phyloP scores from a whole-genome alignment of 1,140 invertebrate genomes.

The Nephila pilipes region DNA sequence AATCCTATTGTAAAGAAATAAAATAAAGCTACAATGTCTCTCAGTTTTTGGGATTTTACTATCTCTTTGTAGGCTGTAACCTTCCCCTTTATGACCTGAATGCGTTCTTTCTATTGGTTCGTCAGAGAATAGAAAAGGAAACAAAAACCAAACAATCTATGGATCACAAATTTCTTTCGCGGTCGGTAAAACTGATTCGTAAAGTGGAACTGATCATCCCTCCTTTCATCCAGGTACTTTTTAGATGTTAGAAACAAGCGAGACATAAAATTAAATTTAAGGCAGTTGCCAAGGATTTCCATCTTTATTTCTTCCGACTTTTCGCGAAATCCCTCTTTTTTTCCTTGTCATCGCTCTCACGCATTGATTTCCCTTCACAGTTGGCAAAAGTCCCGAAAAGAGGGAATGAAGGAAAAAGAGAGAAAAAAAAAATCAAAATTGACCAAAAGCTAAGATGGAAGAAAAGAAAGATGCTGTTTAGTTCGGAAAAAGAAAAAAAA shows the following conservation, averaged over 20 bases:
- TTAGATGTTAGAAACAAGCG: conserved; percentile 38
- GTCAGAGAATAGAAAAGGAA: not conserved
- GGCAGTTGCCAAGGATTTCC: conserved; percentile 32
- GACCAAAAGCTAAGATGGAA: not conserved
- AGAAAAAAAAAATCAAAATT: not conserved
- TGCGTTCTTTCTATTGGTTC: not conserved
- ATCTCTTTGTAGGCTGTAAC: not conserved
- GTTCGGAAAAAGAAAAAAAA: not conserved
- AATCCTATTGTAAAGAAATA: not conserved
- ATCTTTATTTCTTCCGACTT: not conserved
- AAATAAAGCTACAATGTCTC: not conserved
- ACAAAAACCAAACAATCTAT: conserved; percentile 32
- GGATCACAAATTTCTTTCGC: conserved; percentile 38
- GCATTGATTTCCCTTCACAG: conserved; percentile 49
- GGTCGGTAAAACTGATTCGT: conserved; percentile 37
- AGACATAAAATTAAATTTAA: conserved; percentile 57
- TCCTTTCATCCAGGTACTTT: not conserved
- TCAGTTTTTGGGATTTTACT: not conserved
- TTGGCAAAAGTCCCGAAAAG: conserved; percentile 35
- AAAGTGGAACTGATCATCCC: conserved; percentile 46
- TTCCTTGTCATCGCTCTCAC: conserved; percentile 33
- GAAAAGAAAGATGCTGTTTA: not conserved
- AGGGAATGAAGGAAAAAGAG: not conserved
- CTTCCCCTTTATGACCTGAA: not conserved
- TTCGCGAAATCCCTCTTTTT: not conserved